Evolutionary conservation across 2,113 vertebrate genomes (phyloP).

Genomic region (Egretta garzetta): DNA sequence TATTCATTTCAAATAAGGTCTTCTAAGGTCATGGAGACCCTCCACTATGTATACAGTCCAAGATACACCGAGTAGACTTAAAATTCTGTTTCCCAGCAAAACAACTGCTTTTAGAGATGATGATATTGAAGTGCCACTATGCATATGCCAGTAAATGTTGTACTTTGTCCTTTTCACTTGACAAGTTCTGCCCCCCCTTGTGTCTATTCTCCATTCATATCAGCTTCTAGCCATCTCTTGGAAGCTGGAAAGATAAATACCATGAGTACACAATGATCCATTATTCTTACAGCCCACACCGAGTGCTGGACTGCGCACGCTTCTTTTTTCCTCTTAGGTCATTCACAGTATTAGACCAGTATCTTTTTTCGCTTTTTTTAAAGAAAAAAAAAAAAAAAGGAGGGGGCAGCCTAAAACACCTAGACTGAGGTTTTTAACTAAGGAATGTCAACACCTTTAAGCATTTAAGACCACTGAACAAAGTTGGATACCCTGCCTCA

Average conservation of each 20-base stretch:
- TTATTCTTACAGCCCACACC: background rate
- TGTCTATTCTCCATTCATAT: background rate
- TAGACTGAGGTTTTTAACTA: background rate
- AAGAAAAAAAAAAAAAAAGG: rapidly evolving
- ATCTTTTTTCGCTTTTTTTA: background rate
- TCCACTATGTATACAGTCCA: background rate
- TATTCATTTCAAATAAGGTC: background rate
- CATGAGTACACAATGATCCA: background rate
- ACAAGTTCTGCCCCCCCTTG: background rate
- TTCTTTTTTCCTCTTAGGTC: background rate
- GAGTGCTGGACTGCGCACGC: background rate
- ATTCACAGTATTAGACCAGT: background rate
- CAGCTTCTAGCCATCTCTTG: conserved; percentile 10
- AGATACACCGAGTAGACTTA: background rate
- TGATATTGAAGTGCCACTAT: background rate
- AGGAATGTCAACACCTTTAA: background rate
- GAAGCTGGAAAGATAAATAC: conserved; percentile 30
- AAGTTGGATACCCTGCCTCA: background rate
- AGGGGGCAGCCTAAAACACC: background rate
- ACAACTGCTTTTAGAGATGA: background rate
- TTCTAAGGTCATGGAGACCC: background rate
- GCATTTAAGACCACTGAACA: background rate
- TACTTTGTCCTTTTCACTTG: background rate
- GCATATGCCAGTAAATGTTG: background rate
- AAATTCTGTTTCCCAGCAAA: background rate